phyloP scores from a whole-genome alignment of 2,797 vertebrate genomes.

The Xiphophorus birchmanni region DNA sequence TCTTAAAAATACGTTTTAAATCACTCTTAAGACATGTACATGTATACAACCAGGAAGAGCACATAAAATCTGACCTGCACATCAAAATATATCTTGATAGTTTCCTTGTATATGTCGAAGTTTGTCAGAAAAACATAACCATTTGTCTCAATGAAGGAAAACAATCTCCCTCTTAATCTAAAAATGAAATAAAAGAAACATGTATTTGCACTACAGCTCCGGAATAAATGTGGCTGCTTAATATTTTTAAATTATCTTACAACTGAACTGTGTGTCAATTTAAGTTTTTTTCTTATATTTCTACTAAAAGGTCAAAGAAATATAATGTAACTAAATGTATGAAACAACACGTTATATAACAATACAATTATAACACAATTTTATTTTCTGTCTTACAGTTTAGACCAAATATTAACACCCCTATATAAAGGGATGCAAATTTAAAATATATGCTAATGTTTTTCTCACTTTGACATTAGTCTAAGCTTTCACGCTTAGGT shows the following conservation, averaged over 20 bases:
- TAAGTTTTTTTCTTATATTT: neutral
- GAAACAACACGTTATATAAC: neutral
- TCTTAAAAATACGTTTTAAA: neutral
- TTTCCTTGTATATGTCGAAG: neutral
- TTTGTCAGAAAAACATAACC: neutral
- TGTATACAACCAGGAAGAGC: neutral
- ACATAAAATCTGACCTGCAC: neutral
- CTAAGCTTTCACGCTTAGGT: neutral
- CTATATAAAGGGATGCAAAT: neutral
- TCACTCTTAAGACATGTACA: neutral
- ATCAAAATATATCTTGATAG: neutral
- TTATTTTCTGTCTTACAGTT: neutral
- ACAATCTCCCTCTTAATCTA: neutral
- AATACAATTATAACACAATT: neutral
- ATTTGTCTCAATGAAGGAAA: neutral
- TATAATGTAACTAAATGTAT: neutral
- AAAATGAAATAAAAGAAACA: neutral
- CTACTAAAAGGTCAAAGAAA: neutral
- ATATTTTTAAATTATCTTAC: neutral
- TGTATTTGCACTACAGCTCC: neutral
- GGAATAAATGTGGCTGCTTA: neutral
- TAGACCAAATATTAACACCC: neutral
- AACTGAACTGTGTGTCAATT: neutral
- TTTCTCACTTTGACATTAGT: neutral
- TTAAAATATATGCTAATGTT: neutral